A percentile compares a stretch with the other conserved stretches of the same genome.
These are phyloP conservation scores for Leuciscus idus DNA, from an alignment of 2,113 vertebrate species.

Conservation along the genomic window DNA sequence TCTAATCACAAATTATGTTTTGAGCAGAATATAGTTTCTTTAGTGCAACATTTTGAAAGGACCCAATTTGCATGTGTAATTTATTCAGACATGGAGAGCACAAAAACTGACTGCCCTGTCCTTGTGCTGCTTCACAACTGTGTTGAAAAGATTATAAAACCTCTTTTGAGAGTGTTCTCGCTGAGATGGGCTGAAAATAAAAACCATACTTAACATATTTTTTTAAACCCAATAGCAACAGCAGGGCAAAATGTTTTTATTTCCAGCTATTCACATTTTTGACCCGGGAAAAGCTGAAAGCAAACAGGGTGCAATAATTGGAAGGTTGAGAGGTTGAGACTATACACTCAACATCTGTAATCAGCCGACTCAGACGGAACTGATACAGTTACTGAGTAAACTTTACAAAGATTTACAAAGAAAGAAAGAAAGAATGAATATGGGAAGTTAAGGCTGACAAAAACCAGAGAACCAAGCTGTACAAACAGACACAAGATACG, in stretches of 20 bases:
- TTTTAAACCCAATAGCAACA: slow-evolving; percentile 36
- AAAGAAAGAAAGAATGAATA: background rate
- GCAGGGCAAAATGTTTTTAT: slow-evolving; percentile 46
- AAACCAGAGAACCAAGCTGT: slow-evolving; percentile 54
- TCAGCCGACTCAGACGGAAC: slow-evolving; percentile 36
- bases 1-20: background rate
- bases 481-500: slow-evolving; percentile 32
- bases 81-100: background rate
- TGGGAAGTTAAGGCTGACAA: slow-evolving; percentile 36
- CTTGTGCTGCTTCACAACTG: background rate
- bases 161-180: background rate
- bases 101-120: slow-evolving; percentile 1
- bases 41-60: background rate
- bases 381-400: slow-evolving; percentile 53
- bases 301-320: slow-evolving; percentile 48
- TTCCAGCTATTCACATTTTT: slow-evolving; percentile 44
- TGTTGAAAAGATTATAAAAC: background rate
- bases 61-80: background rate
- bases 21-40: background rate
- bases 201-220: slow-evolving; percentile 42
- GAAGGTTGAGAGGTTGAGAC: slow-evolving; percentile 18
- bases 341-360: slow-evolving; percentile 50
- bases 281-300: slow-evolving; percentile 28
- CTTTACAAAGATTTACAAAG: slow-evolving; percentile 18
- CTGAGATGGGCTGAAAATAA: slow-evolving; percentile 17